Evolutionary conservation across 2,888 invertebrate genomes (phyloP).

Genomic region (Cylindroiulus punctatus): DNA sequence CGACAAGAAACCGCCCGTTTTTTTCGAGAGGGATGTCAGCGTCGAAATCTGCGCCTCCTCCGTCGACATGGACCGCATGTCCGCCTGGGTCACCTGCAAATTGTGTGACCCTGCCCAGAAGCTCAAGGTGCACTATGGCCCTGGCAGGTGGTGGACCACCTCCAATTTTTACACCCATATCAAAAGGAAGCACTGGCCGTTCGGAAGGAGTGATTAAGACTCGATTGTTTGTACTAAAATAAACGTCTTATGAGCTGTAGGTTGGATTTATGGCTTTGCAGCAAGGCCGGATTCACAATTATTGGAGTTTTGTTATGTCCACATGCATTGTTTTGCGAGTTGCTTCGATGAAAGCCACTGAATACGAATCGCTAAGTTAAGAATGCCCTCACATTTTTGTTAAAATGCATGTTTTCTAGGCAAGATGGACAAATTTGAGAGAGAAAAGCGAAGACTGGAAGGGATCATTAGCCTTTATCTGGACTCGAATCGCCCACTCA

Average conservation of each 20-base stretch:
- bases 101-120: slow-evolving; percentile 1
- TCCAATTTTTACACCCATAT: slow-evolving; percentile 36
- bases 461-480: slow-evolving; percentile 21
- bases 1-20: not conserved
- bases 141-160: not conserved
- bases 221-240: not conserved
- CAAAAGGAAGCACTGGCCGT: slow-evolving; percentile 22
- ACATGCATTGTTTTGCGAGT: not conserved
- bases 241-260: not conserved
- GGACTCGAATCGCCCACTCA: slow-evolving; percentile 32
- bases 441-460: slow-evolving; percentile 17
- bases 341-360: slow-evolving; percentile 37
- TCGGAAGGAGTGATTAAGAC: too few relatives aligned
- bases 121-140: not conserved
- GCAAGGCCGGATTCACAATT: not conserved
- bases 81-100: slow-evolving; percentile 5
- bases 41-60: slow-evolving; percentile 5
- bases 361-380: not conserved
- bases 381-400: not conserved
- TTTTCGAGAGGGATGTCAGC: not conserved
- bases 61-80: not conserved
- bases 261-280: not conserved
- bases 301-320: not conserved
- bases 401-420: slow-evolving; percentile 45
- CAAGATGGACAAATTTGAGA: slow-evolving; percentile 1